Base-by-base conservation (phyloP, 2,113 vertebrate genomes). In the Anguilla japonica region DNA sequence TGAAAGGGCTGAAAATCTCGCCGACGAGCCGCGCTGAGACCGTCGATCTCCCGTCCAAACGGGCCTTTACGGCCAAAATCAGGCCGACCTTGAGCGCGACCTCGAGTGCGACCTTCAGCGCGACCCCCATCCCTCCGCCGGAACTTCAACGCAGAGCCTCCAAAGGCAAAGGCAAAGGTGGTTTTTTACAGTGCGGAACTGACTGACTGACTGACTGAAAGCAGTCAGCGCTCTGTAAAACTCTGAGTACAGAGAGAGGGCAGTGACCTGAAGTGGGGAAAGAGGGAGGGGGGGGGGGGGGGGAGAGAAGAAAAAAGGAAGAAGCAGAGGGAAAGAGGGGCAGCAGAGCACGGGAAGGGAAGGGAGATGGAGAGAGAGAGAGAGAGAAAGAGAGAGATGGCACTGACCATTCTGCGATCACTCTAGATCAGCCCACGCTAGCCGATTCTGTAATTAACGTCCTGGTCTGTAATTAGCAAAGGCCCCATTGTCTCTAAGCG, bases 271-370 rank as follows among this genome's bases (percentile, higher is more conserved):
- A 2, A 22, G 63, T 20, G 63, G 43, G 41, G 26, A n/a, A n/a
- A n/a, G 82, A 71, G 78, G 41, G 1, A 22, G 34, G 41, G 8
- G 20, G 41, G 41, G 14, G 41, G 40, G 11, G 16, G 13, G 29
- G 20, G 16, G 13, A 53, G n/a, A 16, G 11, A 3, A 2, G 46
- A 67, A 56, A 84, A 83, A 82, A 88, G 85, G 85, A 85, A 41
- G 87, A 86, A 81, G 78, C 80, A 50, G 75, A 41, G 43, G 57
- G 80, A 79, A 15, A 18, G 86, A 57, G 39, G 26, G 82, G 81
- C 26, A 29, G 46, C 46, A 60, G 60, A 34, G 34, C 34, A 34
- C 34, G 34, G 34, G 83, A 82, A 83, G 11, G 50, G n/a, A 60
- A 79, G 40, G 78, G 83, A 71, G n/a, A 87, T 57, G 63, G 50